Base-by-base conservation (phyloP, 1,140 invertebrate species). In the Drosophila athabasca region DNA sequence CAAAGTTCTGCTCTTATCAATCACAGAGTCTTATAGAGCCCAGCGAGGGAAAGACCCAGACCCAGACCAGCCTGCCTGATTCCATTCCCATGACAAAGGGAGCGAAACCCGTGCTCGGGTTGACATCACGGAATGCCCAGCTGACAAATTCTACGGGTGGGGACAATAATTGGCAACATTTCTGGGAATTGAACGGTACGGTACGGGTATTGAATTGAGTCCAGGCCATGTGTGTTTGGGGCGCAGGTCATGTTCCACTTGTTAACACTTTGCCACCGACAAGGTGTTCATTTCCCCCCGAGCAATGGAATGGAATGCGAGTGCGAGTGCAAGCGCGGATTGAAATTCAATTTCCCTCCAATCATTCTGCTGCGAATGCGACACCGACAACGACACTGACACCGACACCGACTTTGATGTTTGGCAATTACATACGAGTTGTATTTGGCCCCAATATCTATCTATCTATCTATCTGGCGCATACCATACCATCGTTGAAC, bases 271-370 rank as follows among this genome's bases (percentile, higher is more conserved):
- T 4, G 17, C 51, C 64, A 67, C 31, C 29, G 22, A 66, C 57
- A 57, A 67, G 60, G 81, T 79, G 57, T 84, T 79, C 64, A 67
- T 73, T 84, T 76, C 76, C 54, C 45, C 22, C 45, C 22, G 13
- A 50, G 76, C 72, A 76, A 84, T 74, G 76, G 9, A 35, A 11
- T 35, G 31, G 31, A 11, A 35, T 11, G 31, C 3, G 0, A 35
- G 8, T 71, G 73, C 44, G 46, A 66, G 50, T 66, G 54, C 44
- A 43, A 66, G 50, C 59, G 54, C 46, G 53, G 51, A 71, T 48
- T 75, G 62, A 74, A 85, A 85, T 81, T 64, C 44, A 57, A 68
- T 75, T 76, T 68, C 51, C 65, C 62, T 64, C 61, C 57, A 67
- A 67, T 43, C 50, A 8, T 44, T 39, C 8, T 29, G 43, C 24